phyloP scores from a whole-genome alignment of 2,797 vertebrate species.

The Tachyglossus aculeatus region DNA sequence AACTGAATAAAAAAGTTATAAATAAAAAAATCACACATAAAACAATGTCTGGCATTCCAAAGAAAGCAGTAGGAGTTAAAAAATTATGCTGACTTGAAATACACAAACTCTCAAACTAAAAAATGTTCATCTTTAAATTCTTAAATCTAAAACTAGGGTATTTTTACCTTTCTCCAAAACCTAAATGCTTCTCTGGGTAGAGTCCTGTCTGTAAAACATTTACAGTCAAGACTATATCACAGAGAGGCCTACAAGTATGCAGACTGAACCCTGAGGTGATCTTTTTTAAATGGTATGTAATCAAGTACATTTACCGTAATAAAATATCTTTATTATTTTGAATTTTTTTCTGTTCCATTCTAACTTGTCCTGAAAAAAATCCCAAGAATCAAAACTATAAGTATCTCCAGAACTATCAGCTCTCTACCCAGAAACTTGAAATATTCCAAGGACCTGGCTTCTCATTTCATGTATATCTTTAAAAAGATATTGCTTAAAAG shows the following conservation, averaged over 20 bases:
- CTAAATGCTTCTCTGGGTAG: conserved; percentile 40
- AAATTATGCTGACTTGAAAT: conserved; percentile 24
- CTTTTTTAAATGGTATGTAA: conserved; percentile 19
- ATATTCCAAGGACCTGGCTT: conserved; percentile 21
- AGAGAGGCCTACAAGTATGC: conserved; percentile 8
- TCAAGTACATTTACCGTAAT: not conserved
- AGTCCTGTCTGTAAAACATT: conserved; percentile 46
- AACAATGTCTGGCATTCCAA: conserved; percentile 72
- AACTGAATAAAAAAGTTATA: conserved; percentile 69
- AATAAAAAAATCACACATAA: conserved; percentile 75
- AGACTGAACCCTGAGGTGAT: conserved; percentile 36
- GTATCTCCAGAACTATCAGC: conserved; percentile 16
- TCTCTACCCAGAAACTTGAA: conserved; percentile 1
- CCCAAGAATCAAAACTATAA: conserved; percentile 30
- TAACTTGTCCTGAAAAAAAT: conserved; percentile 12
- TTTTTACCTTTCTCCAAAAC: conserved; percentile 45
- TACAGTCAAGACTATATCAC: conserved; percentile 7
- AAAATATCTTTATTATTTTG: not conserved
- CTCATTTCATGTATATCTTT: conserved; percentile 10
- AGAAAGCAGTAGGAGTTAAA: conserved; percentile 58
- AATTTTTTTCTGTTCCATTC: conserved; percentile 15
- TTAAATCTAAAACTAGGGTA: conserved; percentile 55
- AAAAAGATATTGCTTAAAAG: conserved; percentile 32
- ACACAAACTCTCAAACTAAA: conserved; percentile 34
- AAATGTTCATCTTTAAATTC: conserved; percentile 35